Percentiles rank a stretch among this genome's conserved stretches.
These are phyloP conservation scores for Amiota communis DNA, from an alignment of 2,888 invertebrate species.

Conservation along the genomic window DNA sequence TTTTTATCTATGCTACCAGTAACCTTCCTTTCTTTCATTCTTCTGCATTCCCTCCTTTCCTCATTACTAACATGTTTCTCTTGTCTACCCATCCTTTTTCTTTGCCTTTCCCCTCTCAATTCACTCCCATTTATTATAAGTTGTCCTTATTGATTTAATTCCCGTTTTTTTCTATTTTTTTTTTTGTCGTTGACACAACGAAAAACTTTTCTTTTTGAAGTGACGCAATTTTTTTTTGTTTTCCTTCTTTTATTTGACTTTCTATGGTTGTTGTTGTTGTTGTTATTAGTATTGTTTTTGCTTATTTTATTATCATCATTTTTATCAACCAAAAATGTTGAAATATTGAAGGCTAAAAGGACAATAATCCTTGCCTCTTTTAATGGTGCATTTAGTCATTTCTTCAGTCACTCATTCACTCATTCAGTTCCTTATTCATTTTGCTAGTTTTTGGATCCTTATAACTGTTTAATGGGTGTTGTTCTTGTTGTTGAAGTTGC, in stretches of 20 bases:
- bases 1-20: no score
- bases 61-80: no score
- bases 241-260: slow-evolving; percentile 31
- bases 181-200: neutral
- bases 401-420: no score
- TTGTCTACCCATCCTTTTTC: no score
- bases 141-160: no score
- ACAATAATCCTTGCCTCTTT: slow-evolving; percentile 31
- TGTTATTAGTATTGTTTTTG: slow-evolving; percentile 38
- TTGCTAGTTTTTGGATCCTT: no score
- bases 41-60: no score
- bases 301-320: neutral
- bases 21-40: no score
- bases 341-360: slow-evolving; percentile 22
- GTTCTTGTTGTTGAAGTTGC: slow-evolving; percentile 3
- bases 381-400: neutral
- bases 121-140: no score
- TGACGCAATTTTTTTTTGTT: slow-evolving; percentile 60
- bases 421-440: no score
- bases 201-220: slow-evolving; percentile 36
- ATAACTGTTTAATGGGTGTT: neutral
- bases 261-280: slow-evolving; percentile 47
- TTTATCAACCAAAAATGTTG: no score
- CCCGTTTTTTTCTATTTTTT: neutral
- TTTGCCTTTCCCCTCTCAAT: no score